Percentiles rank a stretch among this genome's conserved stretches.
Conservation (phyloP, 2,113 vertebrate genomes). For the Centropristis striata region DNA sequence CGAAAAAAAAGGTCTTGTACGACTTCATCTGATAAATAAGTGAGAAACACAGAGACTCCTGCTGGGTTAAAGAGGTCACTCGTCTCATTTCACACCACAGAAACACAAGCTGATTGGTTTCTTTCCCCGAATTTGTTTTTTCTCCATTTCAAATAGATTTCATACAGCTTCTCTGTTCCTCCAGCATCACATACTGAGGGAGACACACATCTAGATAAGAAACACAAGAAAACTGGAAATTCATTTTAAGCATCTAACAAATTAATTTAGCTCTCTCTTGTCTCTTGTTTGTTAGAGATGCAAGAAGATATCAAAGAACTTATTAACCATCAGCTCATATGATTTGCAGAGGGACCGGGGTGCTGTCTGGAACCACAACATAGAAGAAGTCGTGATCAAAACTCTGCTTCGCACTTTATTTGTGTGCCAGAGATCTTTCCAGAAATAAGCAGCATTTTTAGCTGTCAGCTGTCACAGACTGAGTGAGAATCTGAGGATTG, state of each 20-base stretch:
- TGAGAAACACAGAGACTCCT: background rate
- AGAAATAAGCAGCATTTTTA: background rate
- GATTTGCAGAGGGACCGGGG: background rate
- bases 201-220: background rate
- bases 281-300: background rate
- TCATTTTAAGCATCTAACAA: background rate
- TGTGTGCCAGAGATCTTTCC: too few species aligned
- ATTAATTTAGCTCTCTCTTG: background rate
- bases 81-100: background rate
- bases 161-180: background rate
- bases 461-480: background rate
- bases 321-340: background rate
- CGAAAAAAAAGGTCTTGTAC: background rate
- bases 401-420: too few species aligned
- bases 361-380: background rate
- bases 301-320: background rate
- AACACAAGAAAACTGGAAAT: too few species aligned
- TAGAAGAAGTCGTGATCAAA: too few species aligned
- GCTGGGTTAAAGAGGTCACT: background rate
- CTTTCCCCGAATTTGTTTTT: too few species aligned
- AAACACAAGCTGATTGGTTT: background rate
- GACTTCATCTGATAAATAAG: background rate
- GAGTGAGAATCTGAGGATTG: background rate
- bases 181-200: background rate
- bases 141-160: background rate